phyloP scores from a whole-genome alignment of 2,888 invertebrate genomes.

The Tricholauxania praeusta region DNA sequence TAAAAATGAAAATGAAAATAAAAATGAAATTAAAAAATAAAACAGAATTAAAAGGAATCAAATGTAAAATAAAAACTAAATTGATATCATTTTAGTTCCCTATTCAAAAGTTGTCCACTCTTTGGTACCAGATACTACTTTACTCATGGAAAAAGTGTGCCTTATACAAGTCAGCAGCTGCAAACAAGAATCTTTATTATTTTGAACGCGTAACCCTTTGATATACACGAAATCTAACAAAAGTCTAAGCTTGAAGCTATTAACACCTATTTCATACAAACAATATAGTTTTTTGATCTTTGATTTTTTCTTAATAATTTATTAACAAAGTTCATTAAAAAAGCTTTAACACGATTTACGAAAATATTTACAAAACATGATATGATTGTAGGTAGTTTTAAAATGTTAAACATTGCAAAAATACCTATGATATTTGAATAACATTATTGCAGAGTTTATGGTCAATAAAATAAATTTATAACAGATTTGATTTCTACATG shows the following conservation, averaged over 20 bases:
- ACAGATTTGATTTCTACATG: neutral
- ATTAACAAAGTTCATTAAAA: conserved; percentile 51
- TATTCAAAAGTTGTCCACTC: too few relatives aligned
- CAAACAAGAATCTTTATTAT: too few relatives aligned
- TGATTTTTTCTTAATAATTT: conserved; percentile 7
- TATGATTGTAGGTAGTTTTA: conserved; percentile 4
- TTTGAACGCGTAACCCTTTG: too few relatives aligned
- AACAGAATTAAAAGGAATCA: conserved; percentile 15
- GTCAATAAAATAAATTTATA: neutral
- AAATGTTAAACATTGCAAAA: neutral
- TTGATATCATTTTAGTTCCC: conserved; percentile 2
- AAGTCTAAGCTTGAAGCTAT: too few relatives aligned
- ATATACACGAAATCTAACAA: too few relatives aligned
- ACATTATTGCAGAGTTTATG: conserved; percentile 2
- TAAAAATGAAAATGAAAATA: conserved; percentile 11
- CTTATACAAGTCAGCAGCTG: too few relatives aligned
- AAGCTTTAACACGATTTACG: conserved; percentile 41
- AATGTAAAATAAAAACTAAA: conserved; percentile 13
- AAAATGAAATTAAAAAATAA: conserved; percentile 23
- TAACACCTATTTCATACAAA: too few relatives aligned
- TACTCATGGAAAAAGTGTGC: too few relatives aligned
- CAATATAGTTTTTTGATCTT: too few relatives aligned
- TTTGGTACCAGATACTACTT: too few relatives aligned
- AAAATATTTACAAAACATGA: conserved; percentile 23
- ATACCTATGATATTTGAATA: neutral